Conservation (phyloP, 2,797 vertebrate genomes). For the Urocyon cinereoargenteus region DNA sequence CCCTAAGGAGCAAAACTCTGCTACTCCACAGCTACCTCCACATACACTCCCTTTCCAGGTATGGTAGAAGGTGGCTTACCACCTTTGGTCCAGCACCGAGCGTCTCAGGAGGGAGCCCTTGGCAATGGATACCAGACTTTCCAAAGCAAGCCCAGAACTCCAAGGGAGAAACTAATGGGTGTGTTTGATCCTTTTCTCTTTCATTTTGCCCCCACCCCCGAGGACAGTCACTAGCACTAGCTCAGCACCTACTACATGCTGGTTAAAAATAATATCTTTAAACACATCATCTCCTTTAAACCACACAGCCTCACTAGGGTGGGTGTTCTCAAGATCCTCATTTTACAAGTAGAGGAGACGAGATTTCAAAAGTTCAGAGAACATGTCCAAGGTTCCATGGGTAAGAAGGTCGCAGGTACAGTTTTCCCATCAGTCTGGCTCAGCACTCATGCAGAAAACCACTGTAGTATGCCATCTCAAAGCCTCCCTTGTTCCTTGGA, state of each 20-base stretch:
- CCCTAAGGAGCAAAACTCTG: neutral
- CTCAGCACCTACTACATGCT: neutral
- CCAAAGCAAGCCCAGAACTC: neutral
- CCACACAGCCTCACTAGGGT: neutral
- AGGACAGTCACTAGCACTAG: no score
- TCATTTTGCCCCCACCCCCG: no score
- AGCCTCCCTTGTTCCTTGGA: neutral
- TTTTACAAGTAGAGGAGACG: neutral
- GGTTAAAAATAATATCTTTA: neutral
- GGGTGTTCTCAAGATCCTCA: neutral
- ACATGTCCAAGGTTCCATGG: neutral
- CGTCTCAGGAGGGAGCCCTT: neutral
- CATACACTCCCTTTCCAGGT: neutral
- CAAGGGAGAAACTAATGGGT: neutral
- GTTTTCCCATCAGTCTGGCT: neutral
- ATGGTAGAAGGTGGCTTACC: neutral
- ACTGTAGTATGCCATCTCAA: accelerated
- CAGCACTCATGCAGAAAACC: neutral
- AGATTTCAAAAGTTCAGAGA: neutral
- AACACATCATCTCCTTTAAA: neutral
- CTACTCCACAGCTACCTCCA: accelerated
- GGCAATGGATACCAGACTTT: neutral
- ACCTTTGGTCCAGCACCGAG: neutral
- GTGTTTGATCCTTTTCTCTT: neutral
- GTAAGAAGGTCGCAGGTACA: no score